Conservation (phyloP, 2,113 vertebrate species). For the Sclerurus mexicanus region DNA sequence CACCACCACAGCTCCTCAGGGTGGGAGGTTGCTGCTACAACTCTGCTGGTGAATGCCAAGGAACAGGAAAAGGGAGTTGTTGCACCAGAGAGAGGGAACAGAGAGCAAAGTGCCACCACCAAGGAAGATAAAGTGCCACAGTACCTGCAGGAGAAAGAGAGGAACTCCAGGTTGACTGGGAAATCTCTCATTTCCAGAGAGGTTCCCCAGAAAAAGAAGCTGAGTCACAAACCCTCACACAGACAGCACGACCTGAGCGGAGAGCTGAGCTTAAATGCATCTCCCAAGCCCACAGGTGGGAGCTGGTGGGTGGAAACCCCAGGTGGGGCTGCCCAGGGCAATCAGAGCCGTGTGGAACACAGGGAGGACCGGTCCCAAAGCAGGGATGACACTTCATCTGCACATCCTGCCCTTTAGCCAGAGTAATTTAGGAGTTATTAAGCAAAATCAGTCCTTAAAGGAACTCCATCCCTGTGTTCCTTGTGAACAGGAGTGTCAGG, state of each 20-base stretch:
- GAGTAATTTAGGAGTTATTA: neutral
- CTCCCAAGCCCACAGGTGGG: neutral
- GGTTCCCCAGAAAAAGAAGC: fast-evolving
- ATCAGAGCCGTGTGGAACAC: neutral
- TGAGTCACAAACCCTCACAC: fast-evolving
- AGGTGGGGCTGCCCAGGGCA: neutral
- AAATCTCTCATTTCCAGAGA: fast-evolving
- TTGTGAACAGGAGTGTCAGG: neutral
- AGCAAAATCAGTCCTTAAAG: neutral
- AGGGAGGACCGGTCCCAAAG: neutral
- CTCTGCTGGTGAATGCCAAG: neutral
- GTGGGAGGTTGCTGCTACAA: fast-evolving
- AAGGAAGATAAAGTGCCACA: fast-evolving
- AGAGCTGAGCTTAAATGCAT: neutral
- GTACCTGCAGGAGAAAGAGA: neutral
- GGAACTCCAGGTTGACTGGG: fast-evolving
- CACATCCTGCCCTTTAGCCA: neutral
- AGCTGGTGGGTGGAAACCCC: neutral
- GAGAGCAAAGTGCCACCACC: neutral
- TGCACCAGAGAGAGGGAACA: fast-evolving
- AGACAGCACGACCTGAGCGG: fast-evolving
- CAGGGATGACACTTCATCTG: neutral
- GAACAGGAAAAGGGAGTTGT: fast-evolving
- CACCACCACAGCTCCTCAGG: neutral
- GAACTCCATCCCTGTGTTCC: neutral